phyloP scores from a whole-genome alignment of 53 echinoderm and acorn worm species.

The Holothuria leucospilota region DNA sequence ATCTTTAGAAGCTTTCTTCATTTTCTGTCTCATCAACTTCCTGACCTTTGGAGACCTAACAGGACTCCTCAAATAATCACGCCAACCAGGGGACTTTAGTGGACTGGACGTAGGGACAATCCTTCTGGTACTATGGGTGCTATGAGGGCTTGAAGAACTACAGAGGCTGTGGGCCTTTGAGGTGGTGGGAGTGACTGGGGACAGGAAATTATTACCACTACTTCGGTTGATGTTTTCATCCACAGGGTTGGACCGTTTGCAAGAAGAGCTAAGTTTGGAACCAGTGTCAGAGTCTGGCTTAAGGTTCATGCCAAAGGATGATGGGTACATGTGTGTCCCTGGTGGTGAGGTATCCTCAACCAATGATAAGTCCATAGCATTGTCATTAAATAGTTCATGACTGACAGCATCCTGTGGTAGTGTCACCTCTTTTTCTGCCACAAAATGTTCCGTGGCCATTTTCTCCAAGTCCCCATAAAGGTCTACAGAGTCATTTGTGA shows the following conservation, averaged over 20 bases:
- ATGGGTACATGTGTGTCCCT: no score
- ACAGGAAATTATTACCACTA: no score
- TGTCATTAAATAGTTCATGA: constrained; percentile 6
- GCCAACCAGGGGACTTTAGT: constrained; percentile 13
- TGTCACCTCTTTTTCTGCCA: neutral
- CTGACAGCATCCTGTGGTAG: neutral
- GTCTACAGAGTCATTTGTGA: constrained; percentile 10
- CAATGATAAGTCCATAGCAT: constrained; percentile 21
- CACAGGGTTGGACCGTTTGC: no score
- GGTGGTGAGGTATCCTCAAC: neutral
- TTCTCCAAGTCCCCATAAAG: neutral
- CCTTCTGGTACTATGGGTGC: no score
- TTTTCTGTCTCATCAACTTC: neutral
- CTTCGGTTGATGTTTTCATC: no score
- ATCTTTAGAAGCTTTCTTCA: neutral
- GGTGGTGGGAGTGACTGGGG: no score
- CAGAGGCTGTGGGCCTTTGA: no score
- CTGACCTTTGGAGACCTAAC: neutral
- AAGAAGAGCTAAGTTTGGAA: no score
- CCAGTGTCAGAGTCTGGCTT: no score
- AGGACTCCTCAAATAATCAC: neutral
- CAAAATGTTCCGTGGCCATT: neutral
- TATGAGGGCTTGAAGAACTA: no score
- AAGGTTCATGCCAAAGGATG: no score
- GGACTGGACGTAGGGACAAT: neutral